phyloP scores from a whole-genome alignment of 2,797 vertebrate species.

The Hoplostethus mediterraneus region DNA sequence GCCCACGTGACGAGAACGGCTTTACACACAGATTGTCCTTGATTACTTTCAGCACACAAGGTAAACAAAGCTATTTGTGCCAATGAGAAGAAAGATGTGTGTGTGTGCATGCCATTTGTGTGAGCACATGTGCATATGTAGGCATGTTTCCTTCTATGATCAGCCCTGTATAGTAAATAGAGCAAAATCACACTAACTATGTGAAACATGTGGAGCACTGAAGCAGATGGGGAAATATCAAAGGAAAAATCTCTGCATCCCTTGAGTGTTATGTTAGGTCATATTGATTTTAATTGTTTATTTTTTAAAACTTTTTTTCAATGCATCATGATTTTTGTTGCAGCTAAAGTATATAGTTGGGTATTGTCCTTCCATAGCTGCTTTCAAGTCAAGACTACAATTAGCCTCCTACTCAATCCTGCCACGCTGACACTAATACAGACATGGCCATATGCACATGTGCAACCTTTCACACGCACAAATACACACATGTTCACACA shows the following conservation, averaged over 20 bases:
- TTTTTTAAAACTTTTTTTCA: too few species aligned
- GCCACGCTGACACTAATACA: too few species aligned
- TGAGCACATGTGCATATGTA: background rate
- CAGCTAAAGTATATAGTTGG: too few species aligned
- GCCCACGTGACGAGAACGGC: conserved; percentile 24
- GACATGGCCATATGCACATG: too few species aligned
- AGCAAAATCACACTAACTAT: background rate
- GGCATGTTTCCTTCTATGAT: conserved; percentile 3
- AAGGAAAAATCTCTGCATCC: background rate
- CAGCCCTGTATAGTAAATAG: background rate
- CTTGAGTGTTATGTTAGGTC: background rate
- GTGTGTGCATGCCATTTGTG: conserved; percentile 23
- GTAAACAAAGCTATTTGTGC: conserved; percentile 32
- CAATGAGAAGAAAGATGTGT: conserved; percentile 40
- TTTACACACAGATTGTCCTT: conserved; percentile 39
- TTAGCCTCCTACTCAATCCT: too few species aligned
- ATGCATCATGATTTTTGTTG: too few species aligned
- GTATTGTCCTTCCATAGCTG: too few species aligned
- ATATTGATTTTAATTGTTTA: background rate
- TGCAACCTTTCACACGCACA: too few species aligned
- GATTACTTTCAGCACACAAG: conserved; percentile 38
- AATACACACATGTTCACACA: too few species aligned
- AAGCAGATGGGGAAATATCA: conserved; percentile 1
- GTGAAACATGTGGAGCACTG: background rate
- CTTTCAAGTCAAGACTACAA: too few species aligned